Evolutionary conservation across 2,113 vertebrate genomes (phyloP), one percentile per base, ranked within the genome.

Genomic region (Ondatra zibethicus): DNA sequence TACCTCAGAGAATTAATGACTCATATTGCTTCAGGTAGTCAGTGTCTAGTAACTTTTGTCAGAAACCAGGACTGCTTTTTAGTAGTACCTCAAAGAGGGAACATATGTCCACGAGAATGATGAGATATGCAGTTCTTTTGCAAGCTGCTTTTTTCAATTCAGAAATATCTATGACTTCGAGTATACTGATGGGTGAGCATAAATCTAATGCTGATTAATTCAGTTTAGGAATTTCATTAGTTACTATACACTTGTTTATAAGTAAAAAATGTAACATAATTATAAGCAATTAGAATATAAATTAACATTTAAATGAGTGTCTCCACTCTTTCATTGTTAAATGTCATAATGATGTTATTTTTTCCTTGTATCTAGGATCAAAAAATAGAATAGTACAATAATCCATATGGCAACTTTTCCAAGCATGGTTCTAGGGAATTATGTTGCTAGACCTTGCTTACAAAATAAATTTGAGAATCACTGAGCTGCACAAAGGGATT

Each of bases 151-250:
- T 93, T 89, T 88, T 91, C 66, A 92, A 47, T 31, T 92, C 45
- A 89, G 55, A 88, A 27, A 16, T 63, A 72, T 63, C 78, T 72
- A 39, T 89, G 81, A 27, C 94, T 85, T 92, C 21, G 42, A 72
- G 68, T 42, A 42, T 84, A 29, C 29, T 33, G 25, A 63, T 47
- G 73, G 21, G 25, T 89, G 31, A 94, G 42, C 66, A 39, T n/a
- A 65, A 88, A 78, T 93, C 80, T 93, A 8, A 70, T 88, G 16
- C 3, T 93, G 12, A 25, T 92, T 96, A 92, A 90, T 52, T 91
- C 42, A 68, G 63, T 84, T 88, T 93, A 73, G 5, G 63, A 33
- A 84, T 92, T 73, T 82, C 10, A 17, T 61, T 88, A 5, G 0
- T 82, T 93, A 92, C 7, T 9, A 68, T 45, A 27, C 86, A 72